Evolutionary conservation across 64 coral and sea anemone species (phyloP).

Genomic region (Exaiptasia diaphana): DNA sequence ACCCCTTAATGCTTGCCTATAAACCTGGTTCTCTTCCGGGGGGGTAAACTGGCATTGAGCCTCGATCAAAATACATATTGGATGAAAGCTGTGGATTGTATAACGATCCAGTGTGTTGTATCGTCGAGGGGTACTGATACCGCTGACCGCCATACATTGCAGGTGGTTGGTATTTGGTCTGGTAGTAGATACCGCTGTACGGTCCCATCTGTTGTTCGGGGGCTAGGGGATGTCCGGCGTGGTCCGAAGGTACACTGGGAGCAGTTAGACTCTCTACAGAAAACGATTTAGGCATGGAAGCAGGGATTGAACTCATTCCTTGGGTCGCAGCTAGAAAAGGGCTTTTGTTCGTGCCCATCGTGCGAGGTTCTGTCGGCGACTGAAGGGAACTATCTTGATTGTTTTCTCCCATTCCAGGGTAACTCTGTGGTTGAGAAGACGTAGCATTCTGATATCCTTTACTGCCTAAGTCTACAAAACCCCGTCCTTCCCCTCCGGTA

Average conservation of each 20-base stretch:
- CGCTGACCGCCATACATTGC: constrained; percentile 75
- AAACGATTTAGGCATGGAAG: constrained; percentile 72
- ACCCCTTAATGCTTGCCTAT: no score
- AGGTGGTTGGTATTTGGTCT: constrained; percentile 73
- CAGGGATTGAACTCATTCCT: neutral
- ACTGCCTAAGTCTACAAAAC: constrained; percentile 2
- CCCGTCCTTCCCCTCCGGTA: neutral
- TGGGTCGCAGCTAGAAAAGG: constrained; percentile 16
- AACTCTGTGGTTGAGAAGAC: constrained; percentile 29
- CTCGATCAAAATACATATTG: constrained; percentile 72
- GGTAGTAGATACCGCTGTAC: constrained; percentile 85
- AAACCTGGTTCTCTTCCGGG: constrained; percentile 68
- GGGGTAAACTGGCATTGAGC: constrained; percentile 75
- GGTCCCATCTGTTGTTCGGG: constrained; percentile 67
- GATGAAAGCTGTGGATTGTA: constrained; percentile 70
- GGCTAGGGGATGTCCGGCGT: constrained; percentile 35
- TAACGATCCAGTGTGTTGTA: constrained; percentile 69
- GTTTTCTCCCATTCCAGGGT: neutral
- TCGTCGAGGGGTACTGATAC: constrained; percentile 63
- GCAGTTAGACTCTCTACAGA: constrained; percentile 90
- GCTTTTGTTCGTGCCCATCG: neutral
- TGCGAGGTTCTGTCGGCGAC: constrained; percentile 63
- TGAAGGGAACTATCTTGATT: constrained; percentile 61
- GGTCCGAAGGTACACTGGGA: constrained; percentile 65
- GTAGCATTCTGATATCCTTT: neutral